These are phyloP conservation scores for Coronaproctus castanopsis DNA, from an alignment of 2,888 invertebrate species.

Conservation along the genomic window DNA sequence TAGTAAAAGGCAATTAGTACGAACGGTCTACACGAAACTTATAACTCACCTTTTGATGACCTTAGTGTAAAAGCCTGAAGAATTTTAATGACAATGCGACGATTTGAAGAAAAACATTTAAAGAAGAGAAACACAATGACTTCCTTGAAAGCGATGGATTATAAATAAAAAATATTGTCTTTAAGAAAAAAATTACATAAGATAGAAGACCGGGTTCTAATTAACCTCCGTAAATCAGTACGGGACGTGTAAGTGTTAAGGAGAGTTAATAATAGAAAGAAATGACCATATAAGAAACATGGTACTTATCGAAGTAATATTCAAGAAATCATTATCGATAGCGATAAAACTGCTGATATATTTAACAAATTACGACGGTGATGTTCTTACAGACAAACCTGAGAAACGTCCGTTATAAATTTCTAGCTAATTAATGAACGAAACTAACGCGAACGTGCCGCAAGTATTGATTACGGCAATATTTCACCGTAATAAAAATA, in stretches of 20 bases:
- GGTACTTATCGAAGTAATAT: not conserved
- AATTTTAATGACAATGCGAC: too few relatives aligned
- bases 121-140: too few relatives aligned
- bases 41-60: too few relatives aligned
- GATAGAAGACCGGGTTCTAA: not conserved
- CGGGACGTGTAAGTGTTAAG: not conserved
- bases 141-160: not conserved
- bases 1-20: too few relatives aligned
- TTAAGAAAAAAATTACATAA: not conserved
- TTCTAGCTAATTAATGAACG: too few relatives aligned
- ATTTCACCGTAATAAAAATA: too few relatives aligned
- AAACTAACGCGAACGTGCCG: too few relatives aligned
- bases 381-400: not conserved
- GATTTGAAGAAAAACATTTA: too few relatives aligned
- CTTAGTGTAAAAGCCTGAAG: too few relatives aligned
- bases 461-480: too few relatives aligned
- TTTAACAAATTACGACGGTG: not conserved
- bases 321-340: not conserved
- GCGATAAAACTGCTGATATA: not conserved
- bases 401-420: too few relatives aligned
- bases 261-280: not conserved
- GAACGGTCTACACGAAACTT: too few relatives aligned
- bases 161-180: not conserved
- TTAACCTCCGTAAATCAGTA: not conserved
- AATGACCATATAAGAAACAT: not conserved